phyloP scores from a whole-genome alignment of 1,140 invertebrate species.

The Zophobas atratus region DNA sequence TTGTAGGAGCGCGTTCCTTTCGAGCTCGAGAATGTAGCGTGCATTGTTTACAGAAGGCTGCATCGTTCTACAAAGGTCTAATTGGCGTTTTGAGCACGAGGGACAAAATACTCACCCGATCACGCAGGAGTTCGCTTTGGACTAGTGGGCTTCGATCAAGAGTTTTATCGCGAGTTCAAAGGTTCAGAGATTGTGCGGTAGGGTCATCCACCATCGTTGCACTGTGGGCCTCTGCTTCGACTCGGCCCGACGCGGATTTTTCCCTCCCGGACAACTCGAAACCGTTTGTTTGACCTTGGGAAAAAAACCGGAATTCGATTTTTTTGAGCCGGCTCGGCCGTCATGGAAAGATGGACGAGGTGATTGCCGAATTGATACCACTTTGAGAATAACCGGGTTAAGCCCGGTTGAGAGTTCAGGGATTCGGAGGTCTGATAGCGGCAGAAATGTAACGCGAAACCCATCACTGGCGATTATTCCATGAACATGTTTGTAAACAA shows the following conservation, averaged over 20 bases:
- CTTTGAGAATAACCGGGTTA: too few species aligned
- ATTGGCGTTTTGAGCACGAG: not conserved
- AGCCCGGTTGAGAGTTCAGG: too few species aligned
- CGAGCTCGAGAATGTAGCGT: constrained; percentile 35
- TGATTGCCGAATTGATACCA: too few species aligned
- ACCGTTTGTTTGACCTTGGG: not conserved
- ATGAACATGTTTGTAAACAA: too few species aligned
- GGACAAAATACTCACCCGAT: not conserved
- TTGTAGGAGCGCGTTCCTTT: constrained; percentile 21
- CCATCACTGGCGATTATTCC: too few species aligned
- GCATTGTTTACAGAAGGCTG: constrained; percentile 12
- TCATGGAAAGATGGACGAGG: too few species aligned
- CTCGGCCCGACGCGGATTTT: not conserved
- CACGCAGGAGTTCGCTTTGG: not conserved
- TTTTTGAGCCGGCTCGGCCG: too few species aligned
- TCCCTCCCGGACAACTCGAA: not conserved
- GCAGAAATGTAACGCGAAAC: too few species aligned
- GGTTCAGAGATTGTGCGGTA: not conserved
- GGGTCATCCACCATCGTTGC: not conserved
- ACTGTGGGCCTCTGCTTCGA: not conserved
- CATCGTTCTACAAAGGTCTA: not conserved
- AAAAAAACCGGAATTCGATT: too few species aligned
- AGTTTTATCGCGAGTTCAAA: constrained; percentile 1
- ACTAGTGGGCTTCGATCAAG: not conserved
- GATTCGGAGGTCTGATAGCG: too few species aligned